Evolutionary conservation across 1,140 invertebrate species (phyloP), one percentile per base, ranked within the genome.

Genomic region (Frieseomelitta varia): DNA sequence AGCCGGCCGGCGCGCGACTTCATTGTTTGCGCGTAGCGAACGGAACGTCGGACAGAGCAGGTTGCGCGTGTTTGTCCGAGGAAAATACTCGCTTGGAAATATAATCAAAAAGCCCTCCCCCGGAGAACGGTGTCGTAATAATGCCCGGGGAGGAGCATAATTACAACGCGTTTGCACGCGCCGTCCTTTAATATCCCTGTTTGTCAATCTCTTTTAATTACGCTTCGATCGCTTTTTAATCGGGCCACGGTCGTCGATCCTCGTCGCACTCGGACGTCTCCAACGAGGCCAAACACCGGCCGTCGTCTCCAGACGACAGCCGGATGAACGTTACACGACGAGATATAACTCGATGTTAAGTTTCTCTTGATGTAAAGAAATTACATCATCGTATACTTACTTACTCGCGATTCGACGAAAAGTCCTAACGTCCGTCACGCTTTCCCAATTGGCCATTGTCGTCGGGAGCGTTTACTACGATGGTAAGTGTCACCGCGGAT

Each of bases 161-260:
- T 81, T 65, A 76, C 72, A 39, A 39, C 53, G 39, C 34, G 58
- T 81, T 81, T 74, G 79, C 27, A 65, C 63, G 4, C 17, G 21
- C 8, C 47, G 21, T 10, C 30, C 61, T 67, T 47, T 55, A 65
- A 76, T 76, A 75, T 67, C 58, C 56, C 47, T 76, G 51, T 65
- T 76, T 76, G 73, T 53, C 47, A 75, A 67, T 55, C 61, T 73
- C 72, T 56, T 76, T 76, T 82, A 82, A 82, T 76, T 82, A 63
- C 73, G 39, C 17, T 10, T 17, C 24, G 53, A 61, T 80, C 68
- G 67, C 67, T 72, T 51, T 80, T 80, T 72, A 80, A 80, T 72
- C 68, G 39, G 6, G n/a, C n/a, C n/a, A n/a, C 21, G 30, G 11
- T 17, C 3, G n/a, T 19, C 68, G 8, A 24, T 39, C 34, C 21